Conservation (phyloP, 2,797 vertebrate genomes). For the Liasis olivaceus region DNA sequence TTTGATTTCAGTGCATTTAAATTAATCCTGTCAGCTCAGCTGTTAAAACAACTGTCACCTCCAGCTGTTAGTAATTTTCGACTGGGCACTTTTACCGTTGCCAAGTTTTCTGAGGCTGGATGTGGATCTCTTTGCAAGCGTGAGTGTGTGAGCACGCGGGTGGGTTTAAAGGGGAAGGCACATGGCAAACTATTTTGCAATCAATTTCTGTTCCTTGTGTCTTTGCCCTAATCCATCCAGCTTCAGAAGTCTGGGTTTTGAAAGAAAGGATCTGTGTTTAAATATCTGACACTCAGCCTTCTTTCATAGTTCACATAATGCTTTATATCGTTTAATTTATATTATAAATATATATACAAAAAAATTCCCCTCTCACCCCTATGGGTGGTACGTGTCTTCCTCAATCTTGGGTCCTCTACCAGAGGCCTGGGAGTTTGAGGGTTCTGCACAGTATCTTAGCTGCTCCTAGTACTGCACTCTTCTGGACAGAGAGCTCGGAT, state of each 20-base stretch:
- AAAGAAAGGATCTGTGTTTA: conserved; percentile 52
- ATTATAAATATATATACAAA: too few relatives aligned
- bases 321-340: conserved; percentile 47
- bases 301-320: conserved; percentile 49
- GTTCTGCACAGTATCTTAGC: too few relatives aligned
- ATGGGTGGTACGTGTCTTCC: too few relatives aligned
- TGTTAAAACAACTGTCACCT: conserved; percentile 99
- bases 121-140: conserved; percentile 70
- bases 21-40: conserved; percentile 99
- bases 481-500: too few relatives aligned
- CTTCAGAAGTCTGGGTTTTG: conserved; percentile 47
- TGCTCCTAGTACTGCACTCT: too few relatives aligned
- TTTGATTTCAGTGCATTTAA: conserved; percentile 99
- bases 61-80: conserved; percentile 99
- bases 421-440: too few relatives aligned
- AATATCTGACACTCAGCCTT: conserved; percentile 53
- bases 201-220: conserved; percentile 46
- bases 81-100: conserved; percentile 94
- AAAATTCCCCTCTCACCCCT: too few relatives aligned
- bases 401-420: too few relatives aligned
- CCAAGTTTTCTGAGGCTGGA: conserved; percentile 82
- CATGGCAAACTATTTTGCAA: conserved; percentile 52
- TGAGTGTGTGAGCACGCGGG: conserved; percentile 54
- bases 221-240: conserved; percentile 59
- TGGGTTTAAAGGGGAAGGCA: conserved; percentile 67